A percentile compares a stretch with the other conserved stretches of the same genome.
These are phyloP conservation scores for Anisognathus igniventris DNA, from an alignment of 2,797 vertebrate genomes.

Conservation along the genomic window DNA sequence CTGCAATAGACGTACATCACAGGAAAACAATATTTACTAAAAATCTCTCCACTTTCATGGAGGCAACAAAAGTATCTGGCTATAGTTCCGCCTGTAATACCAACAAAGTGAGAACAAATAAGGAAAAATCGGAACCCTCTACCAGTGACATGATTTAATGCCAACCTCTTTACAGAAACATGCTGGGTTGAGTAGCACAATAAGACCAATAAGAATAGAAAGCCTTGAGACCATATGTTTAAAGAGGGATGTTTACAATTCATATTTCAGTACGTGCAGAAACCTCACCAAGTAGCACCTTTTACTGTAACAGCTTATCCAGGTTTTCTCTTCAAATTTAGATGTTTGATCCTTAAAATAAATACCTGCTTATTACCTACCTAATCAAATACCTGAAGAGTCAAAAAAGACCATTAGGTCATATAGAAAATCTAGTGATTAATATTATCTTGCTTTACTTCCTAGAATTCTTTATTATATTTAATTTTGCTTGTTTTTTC, in stretches of 20 bases:
- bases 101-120: not conserved
- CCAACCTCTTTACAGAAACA: not conserved
- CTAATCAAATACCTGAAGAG: not conserved
- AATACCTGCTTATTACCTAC: not conserved
- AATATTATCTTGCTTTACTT: not conserved
- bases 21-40: slow-evolving; percentile 32
- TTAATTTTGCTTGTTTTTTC: not conserved
- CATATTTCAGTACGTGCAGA: not conserved
- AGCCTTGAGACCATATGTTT: not conserved
- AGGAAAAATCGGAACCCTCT: not conserved
- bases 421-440: not conserved
- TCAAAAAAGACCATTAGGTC: not conserved
- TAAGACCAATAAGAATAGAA: not conserved
- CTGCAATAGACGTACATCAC: slow-evolving; percentile 2
- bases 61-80: slow-evolving; percentile 17
- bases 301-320: not conserved
- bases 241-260: not conserved
- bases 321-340: not conserved
- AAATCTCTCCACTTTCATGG: slow-evolving; percentile 55
- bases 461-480: not conserved
- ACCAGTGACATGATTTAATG: not conserved
- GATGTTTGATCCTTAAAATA: not conserved
- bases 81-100: slow-evolving; percentile 35
- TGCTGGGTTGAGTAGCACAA: not conserved
- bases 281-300: not conserved